Conservation (phyloP, 1,140 invertebrate genomes). For the Heliconius melpomene region DNA sequence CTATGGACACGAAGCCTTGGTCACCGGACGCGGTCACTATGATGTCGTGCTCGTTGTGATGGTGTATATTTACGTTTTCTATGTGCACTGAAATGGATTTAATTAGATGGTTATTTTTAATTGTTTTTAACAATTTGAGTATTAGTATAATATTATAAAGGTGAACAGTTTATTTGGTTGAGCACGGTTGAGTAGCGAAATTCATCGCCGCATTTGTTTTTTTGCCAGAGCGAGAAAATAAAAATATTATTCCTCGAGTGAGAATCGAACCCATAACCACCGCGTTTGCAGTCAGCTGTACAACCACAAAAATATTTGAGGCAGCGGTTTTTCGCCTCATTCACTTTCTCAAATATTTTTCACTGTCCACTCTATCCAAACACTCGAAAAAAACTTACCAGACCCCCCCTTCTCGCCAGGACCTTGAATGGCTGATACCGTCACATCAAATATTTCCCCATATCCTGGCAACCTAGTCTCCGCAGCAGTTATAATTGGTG, state of each 20-base stretch:
- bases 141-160: too few species aligned
- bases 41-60: slow-evolving; percentile 82
- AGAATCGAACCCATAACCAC: too few species aligned
- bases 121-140: too few species aligned
- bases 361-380: neutral
- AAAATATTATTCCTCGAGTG: too few species aligned
- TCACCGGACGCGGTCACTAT: slow-evolving; percentile 89
- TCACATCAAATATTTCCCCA: slow-evolving; percentile 93
- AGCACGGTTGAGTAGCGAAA: too few species aligned
- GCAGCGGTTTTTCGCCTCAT: too few species aligned
- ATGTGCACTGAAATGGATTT: slow-evolving; percentile 68
- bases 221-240: too few species aligned
- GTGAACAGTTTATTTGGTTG: too few species aligned
- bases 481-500: slow-evolving; percentile 65
- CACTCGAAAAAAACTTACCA: slow-evolving; percentile 25
- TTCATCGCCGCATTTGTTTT: too few species aligned
- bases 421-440: slow-evolving; percentile 92
- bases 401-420: slow-evolving; percentile 82
- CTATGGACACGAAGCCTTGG: slow-evolving; percentile 95
- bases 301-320: too few species aligned
- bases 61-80: slow-evolving; percentile 68
- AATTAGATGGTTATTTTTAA: neutral
- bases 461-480: slow-evolving; percentile 75
- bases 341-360: too few species aligned
- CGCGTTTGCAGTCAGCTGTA: too few species aligned